A percentile compares a stretch with the other conserved stretches of the same genome.
Conservation (phyloP, 2,113 vertebrate species). For the Pantherophis guttatus region DNA sequence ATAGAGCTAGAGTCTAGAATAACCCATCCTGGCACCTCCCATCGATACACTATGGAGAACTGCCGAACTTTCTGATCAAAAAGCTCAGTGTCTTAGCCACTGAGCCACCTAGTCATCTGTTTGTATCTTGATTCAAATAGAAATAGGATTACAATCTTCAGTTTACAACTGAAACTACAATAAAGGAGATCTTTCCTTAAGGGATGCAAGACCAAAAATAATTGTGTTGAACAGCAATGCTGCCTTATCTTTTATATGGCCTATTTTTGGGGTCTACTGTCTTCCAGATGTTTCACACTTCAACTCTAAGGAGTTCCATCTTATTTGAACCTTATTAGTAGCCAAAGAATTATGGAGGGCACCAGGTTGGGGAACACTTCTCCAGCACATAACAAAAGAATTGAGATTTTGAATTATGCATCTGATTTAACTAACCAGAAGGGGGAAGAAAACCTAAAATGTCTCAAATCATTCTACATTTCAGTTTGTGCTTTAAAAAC, state of each 20-base stretch:
- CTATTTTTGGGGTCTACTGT: background rate
- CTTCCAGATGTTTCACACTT: background rate
- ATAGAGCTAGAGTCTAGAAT: too few relatives aligned
- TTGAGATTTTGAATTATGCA: background rate
- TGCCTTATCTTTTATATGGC: background rate
- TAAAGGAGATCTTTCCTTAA: background rate
- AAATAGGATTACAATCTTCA: background rate
- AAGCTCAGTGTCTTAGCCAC: too few relatives aligned
- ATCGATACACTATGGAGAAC: too few relatives aligned
- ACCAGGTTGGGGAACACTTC: background rate
- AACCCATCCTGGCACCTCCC: too few relatives aligned
- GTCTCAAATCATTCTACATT: background rate
- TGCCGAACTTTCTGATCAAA: too few relatives aligned
- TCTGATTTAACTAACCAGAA: constrained; percentile 14
- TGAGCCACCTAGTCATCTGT: background rate
- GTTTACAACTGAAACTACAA: background rate
- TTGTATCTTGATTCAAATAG: background rate
- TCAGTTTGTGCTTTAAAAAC: constrained; percentile 20
- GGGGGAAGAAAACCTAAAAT: constrained; percentile 12
- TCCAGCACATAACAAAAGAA: background rate
- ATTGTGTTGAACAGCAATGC: background rate
- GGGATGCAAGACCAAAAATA: background rate
- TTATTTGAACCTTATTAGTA: background rate
- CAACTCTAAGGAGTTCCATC: background rate
- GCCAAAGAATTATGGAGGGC: background rate